Base-by-base conservation (phyloP, 2,888 invertebrate species). In the Dicyrtomina minuta region DNA sequence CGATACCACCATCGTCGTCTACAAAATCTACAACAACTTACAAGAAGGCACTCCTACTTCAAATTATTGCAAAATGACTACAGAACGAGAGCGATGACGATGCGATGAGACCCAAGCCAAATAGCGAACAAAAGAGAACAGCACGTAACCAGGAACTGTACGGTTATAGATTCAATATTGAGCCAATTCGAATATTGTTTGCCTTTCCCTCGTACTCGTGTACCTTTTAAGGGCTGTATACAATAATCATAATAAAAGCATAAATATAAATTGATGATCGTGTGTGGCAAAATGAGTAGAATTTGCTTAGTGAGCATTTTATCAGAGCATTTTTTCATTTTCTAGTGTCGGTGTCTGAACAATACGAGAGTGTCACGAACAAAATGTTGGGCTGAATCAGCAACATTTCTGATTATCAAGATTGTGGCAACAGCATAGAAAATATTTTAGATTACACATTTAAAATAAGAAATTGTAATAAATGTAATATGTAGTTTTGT, bases 131-230 rank as follows among this genome's bases (percentile, higher is more conserved):
- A 8, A 10, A 27, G 33, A 4, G 20, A 58, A 58, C 15, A 27
- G 58, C 58, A 58, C 58, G 58, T 41, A 58, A 39, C 10, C 39
- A 41, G 20, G n/a, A 4, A 22, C 53, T 13, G 13, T 6, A 22
- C 53, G 20, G 41, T 1, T 39, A 5, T n/a, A 17, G 6, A 24
- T 27, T 17, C 33, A 33, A 33, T 8, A 5, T 33, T 26, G 61
- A 64, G 51, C 46, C 64, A 51, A 64, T 51, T 64, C 51, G 51
- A 64, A 51, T 33, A 27, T 51, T 64, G 64, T 64, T 64, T 51
- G 41, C 46, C 33, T 49, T n/a, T n/a, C n/a, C n/a, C n/a, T n/a
- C n/a, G n/a, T n/a, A n/a, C n/a, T n/a, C n/a, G n/a, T 49, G 44
- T 44, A 46, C 49, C 49, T 51, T 53, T 33, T 20, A 64, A 53